phyloP scores from a whole-genome alignment of 2,888 invertebrate species.

The Tenthredo notha region DNA sequence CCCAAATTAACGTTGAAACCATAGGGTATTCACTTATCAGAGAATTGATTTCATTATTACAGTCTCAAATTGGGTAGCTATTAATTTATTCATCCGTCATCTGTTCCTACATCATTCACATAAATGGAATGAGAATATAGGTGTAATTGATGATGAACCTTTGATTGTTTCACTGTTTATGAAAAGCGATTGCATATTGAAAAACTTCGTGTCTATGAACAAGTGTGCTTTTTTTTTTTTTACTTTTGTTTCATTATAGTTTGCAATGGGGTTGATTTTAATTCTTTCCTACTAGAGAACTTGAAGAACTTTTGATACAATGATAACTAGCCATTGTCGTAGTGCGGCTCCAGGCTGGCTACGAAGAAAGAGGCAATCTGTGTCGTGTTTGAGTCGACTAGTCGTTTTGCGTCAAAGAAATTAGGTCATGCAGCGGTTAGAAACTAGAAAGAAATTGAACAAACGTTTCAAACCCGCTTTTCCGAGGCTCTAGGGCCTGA shows the following conservation, averaged over 20 bases:
- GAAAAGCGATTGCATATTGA: neutral
- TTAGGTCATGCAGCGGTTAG: conserved; percentile 46
- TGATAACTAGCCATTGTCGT: conserved; percentile 47
- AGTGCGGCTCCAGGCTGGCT: conserved; percentile 53
- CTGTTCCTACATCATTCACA: neutral
- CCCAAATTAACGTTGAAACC: neutral
- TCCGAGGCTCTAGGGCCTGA: conserved; percentile 11
- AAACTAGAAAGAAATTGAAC: conserved; percentile 21
- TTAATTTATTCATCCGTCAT: neutral
- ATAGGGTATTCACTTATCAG: neutral
- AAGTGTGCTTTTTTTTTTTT: neutral
- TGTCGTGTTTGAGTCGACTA: conserved; percentile 38
- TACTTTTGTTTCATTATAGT: neutral
- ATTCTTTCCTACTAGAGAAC: conserved; percentile 18
- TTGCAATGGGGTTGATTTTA: neutral
- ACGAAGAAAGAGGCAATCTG: conserved; percentile 42
- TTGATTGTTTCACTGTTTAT: neutral
- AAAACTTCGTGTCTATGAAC: neutral
- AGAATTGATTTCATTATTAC: neutral
- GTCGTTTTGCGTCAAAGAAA: conserved; percentile 48
- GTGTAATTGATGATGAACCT: neutral
- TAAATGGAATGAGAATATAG: neutral
- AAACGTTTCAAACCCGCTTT: conserved; percentile 30
- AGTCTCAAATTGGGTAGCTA: no score
- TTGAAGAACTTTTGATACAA: conserved; percentile 31